A percentile compares a stretch with the other conserved stretches of the same genome.
Evolutionary conservation across 2,888 invertebrate genomes (phyloP).

Genomic region (Aleiodes leptofemur): DNA sequence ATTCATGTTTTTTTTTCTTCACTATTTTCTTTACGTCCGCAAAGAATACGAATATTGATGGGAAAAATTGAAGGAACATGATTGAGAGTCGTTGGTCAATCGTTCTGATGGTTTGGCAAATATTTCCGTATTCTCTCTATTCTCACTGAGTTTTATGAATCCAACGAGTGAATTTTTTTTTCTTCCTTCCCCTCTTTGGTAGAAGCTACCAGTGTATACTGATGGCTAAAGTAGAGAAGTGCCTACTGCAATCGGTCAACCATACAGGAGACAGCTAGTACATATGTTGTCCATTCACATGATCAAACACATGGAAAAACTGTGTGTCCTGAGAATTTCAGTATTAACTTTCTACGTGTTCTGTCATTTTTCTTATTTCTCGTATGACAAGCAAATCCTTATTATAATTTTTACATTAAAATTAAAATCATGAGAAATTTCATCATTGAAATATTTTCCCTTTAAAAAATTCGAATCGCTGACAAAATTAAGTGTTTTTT

Average conservation of each 20-base stretch:
- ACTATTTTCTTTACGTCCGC: no score
- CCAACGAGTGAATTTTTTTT: slow-evolving; percentile 58
- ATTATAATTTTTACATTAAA: no score
- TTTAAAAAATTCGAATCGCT: no score
- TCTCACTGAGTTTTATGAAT: slow-evolving; percentile 28
- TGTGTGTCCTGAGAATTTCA: slow-evolving; percentile 20
- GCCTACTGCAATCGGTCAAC: slow-evolving; percentile 67
- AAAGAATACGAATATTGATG: not conserved
- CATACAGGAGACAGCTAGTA: slow-evolving; percentile 66
- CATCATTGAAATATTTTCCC: no score
- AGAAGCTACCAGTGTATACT: slow-evolving; percentile 33
- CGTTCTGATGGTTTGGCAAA: slow-evolving; percentile 70
- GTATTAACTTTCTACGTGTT: slow-evolving; percentile 30
- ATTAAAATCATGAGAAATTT: no score
- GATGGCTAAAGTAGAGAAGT: slow-evolving; percentile 43
- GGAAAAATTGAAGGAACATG: slow-evolving; percentile 52
- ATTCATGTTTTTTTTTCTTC: no score
- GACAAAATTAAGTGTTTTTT: no score
- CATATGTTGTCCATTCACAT: slow-evolving; percentile 72
- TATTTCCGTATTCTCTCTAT: slow-evolving; percentile 58
- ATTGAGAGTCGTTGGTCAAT: slow-evolving; percentile 68
- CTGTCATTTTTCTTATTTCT: slow-evolving; percentile 10
- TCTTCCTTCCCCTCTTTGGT: slow-evolving; percentile 41
- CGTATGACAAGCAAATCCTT: not conserved
- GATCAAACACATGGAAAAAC: slow-evolving; percentile 37